phyloP scores from a whole-genome alignment of 2,888 invertebrate species.

The Phyllotreta striolata region DNA sequence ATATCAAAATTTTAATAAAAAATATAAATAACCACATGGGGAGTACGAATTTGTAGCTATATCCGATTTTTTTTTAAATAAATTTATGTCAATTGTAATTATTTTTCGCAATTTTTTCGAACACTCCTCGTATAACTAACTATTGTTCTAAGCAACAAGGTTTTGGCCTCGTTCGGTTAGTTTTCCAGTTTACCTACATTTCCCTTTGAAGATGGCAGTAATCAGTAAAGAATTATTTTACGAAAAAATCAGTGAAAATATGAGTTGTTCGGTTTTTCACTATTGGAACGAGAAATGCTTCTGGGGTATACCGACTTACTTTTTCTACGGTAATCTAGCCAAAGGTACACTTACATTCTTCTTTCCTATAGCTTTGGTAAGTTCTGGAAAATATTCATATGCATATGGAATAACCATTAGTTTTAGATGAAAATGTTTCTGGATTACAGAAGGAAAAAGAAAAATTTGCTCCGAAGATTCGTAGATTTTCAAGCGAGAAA shows the following conservation, averaged over 20 bases:
- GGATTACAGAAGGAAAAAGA: conserved; percentile 63
- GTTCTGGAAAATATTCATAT: conserved; percentile 15
- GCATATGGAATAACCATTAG: conserved; percentile 8
- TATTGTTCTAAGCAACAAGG: no score
- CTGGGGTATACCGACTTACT: conserved; percentile 39
- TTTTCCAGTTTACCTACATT: no score
- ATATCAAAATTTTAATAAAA: no score
- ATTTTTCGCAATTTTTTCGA: no score
- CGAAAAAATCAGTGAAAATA: conserved; percentile 34
- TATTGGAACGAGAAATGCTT: conserved; percentile 36
- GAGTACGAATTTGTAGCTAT: no score
- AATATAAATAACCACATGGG: no score
- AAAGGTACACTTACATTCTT: conserved; percentile 50
- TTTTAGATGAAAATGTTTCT: conserved; percentile 66
- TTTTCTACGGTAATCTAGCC: conserved; percentile 27
- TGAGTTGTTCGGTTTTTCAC: conserved; percentile 45
- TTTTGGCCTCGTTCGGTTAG: no score
- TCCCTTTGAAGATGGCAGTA: conserved; percentile 37
- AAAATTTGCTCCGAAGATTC: conserved; percentile 47
- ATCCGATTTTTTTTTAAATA: no score
- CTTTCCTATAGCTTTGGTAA: conserved; percentile 46
- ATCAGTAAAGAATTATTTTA: conserved; percentile 51
- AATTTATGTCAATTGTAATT: no score
- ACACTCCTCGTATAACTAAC: no score
- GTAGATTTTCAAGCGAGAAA: conserved; percentile 61